Evolutionary conservation across 1,140 invertebrate genomes (phyloP), one percentile per base, ranked within the genome.

Genomic region (Drosophila tristis): DNA sequence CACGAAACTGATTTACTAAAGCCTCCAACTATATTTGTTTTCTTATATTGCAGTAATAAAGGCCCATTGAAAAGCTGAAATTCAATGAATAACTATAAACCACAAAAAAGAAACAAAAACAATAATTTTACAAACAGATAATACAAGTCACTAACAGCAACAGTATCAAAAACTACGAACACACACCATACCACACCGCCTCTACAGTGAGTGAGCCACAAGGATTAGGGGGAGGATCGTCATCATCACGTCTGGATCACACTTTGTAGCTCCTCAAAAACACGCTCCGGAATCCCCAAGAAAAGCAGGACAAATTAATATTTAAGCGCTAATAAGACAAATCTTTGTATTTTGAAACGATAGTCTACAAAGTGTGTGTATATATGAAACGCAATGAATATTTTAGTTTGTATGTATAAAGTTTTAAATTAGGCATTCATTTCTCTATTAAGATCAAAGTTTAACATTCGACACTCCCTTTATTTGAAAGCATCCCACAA

Each of bases 41-140:
- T 67, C 43, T 9, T 86, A 65, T 70, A 65, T 90, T 86, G 9
- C 89, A 91, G 90, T 85, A 91, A 90, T 87, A 91, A 91, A 91
- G 90, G 87, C 73, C 71, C 87, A 63, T 89, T 91, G 89, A 91
- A 91, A 87, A 91, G 90, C 90, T 91, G 90, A 91, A 91, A 91
- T 91, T 90, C 87, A 86, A 74, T 82, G 54, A 90, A 90, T 85
- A 78, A 80, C 72, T 89, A 74, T 74, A 91, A 90, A 90, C 76
- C 66, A 68, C 71, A 75, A 66, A 75, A 66, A 54, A 75, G 78
- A 90, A 91, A 84, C 74, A 78, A 87, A 90, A 78, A 80, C 78
- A 84, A 80, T 82, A 80, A 90, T 77, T 61, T 74, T 67, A 65
- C 80, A 85, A 85, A 85, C 80, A 85, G 80, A 85, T 85, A 75